phyloP scores from a whole-genome alignment of 1,140 invertebrate species.

The Akabosia matsudoensis region DNA sequence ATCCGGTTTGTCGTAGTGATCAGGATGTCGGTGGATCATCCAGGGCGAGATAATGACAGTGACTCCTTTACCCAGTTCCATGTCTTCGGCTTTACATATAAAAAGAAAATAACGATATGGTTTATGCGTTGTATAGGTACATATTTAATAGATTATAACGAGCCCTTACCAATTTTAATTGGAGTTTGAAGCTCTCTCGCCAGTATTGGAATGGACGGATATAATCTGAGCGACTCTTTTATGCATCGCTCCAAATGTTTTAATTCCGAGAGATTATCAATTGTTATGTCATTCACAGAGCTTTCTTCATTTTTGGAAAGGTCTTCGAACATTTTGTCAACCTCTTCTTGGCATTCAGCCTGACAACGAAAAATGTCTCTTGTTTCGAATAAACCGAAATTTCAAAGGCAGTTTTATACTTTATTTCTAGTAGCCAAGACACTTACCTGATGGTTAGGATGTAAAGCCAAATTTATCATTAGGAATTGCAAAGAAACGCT shows the following conservation, averaged over 20 bases:
- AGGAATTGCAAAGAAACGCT: not conserved
- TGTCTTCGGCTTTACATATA: not conserved
- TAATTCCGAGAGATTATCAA: not conserved
- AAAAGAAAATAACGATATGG: not conserved
- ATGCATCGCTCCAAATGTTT: not conserved
- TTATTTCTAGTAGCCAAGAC: not conserved
- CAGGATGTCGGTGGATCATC: constrained; percentile 66
- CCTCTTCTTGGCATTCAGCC: not conserved
- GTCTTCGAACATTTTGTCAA: not conserved
- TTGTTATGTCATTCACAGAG: not conserved
- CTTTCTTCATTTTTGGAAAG: not conserved
- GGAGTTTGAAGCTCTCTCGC: not conserved
- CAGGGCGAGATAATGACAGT: not conserved
- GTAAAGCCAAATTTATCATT: not conserved
- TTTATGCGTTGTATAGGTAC: not conserved
- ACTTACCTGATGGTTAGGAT: not conserved
- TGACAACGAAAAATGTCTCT: not conserved
- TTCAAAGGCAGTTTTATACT: not conserved
- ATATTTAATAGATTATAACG: not conserved
- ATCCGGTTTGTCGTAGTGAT: constrained; percentile 76
- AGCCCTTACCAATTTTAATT: not conserved
- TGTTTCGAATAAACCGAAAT: too few relatives aligned
- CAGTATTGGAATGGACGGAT: not conserved
- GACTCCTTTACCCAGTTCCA: not conserved
- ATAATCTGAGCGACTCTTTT: not conserved